Conservation (phyloP, 1,140 invertebrate species). For the Aphis craccivora region DNA sequence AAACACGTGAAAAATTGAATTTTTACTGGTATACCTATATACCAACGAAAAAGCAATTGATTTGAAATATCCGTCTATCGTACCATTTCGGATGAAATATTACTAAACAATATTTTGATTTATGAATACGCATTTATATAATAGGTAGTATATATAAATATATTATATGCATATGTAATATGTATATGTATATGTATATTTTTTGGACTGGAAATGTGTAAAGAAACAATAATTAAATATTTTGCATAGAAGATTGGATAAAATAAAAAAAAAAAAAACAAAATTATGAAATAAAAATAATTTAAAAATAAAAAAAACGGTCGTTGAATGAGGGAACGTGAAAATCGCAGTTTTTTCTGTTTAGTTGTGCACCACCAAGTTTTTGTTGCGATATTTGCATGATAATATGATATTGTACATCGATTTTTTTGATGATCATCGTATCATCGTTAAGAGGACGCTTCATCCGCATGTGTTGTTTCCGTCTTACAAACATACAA, state of each 20-base stretch:
- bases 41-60: neutral
- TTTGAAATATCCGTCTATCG: conserved; percentile 33
- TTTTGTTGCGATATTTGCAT: neutral
- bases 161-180: too few species aligned
- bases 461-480: too few species aligned
- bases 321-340: neutral
- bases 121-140: conserved; percentile 30
- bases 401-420: neutral
- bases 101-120: conserved; percentile 46
- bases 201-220: neutral
- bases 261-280: conserved; percentile 11
- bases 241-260: neutral
- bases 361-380: neutral
- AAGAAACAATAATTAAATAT: neutral
- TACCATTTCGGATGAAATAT: neutral
- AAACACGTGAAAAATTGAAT: conserved; percentile 29
- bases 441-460: too few species aligned
- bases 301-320: neutral
- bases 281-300: neutral
- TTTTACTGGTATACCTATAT: neutral
- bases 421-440: neutral
- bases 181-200: too few species aligned
- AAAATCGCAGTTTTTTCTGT: neutral
- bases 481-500: too few species aligned
- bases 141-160: neutral